Base-by-base conservation (phyloP, 2,888 invertebrate species). In the Scelioninae gen. 1 region DNA sequence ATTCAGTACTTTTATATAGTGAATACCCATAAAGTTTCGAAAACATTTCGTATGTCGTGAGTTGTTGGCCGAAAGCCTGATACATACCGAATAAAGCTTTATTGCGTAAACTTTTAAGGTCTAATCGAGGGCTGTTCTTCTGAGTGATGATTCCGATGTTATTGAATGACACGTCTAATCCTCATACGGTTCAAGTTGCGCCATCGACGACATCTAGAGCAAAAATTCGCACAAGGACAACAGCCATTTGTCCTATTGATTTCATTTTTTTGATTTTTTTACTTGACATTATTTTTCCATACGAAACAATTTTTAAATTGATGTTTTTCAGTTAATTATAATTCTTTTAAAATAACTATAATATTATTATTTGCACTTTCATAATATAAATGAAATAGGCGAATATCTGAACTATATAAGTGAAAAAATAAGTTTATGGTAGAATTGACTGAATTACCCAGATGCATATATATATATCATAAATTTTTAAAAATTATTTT, bases 171-270 rank as follows among this genome's bases (percentile, higher is more conserved):
- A 60, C 77, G 77, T 31, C 68, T 47, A 68, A 82, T 82, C 78
- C 78, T 62, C 78, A 71, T 81, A 86, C 87, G 88, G 86, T 85
- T 68, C 76, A 83, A 58, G 79, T 91, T 90, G 87, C 90, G 86
- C 83, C 86, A 90, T 82, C 82, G 83, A 55, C 85, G n/a, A n/a
- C n/a, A 89, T 88, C 82, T 89, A 85, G 89, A 90, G 89, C 90
- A 87, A 86, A 84, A 83, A 84, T 77, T 85, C 84, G 72, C 74
- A 84, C 88, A 91, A 90, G 89, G 90, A 88, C 87, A 53, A 66
- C 75, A 49, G 16, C 55, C 62, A 32, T 63, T 69, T 75, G 58
- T 75, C 47, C 56, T 43, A 71, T 49, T 51, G 51, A 68, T 43
- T 65, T 53, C 51, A 49, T 63, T 66, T 58, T 29, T 66, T 58